These are phyloP conservation scores for Epizoanthus rinbou DNA, from an alignment of 92 coral and sea anemone genomes.

Conservation along the genomic window DNA sequence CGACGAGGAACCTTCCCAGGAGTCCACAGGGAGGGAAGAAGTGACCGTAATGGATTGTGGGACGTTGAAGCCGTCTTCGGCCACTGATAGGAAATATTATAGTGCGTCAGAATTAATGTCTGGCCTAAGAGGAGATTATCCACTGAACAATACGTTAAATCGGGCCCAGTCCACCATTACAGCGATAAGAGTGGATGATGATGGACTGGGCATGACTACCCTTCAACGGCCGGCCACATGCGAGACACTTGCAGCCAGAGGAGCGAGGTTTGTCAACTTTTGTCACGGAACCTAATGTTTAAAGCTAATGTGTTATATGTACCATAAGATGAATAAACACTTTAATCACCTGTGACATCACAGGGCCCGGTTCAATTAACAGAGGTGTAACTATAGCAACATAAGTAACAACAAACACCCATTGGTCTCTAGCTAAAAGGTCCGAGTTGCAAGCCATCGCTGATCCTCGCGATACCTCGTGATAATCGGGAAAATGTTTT, in stretches of 20 bases:
- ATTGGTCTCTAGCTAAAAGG: too few relatives aligned
- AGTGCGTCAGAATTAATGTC: conserved; percentile 36
- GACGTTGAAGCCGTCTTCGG: conserved; percentile 28
- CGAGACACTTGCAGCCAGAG: conserved; percentile 54
- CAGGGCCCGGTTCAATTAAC: too few relatives aligned
- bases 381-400: too few relatives aligned
- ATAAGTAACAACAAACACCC: too few relatives aligned
- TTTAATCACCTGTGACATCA: too few relatives aligned
- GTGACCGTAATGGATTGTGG: conserved; percentile 23
- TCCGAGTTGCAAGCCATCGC: too few relatives aligned
- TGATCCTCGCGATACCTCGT: too few relatives aligned
- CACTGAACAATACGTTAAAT: conserved; percentile 16
- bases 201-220: conserved; percentile 55
- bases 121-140: conserved; percentile 14
- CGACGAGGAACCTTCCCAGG: conserved; percentile 57
- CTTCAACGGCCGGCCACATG: conserved; percentile 58
- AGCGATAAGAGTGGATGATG: conserved; percentile 79
- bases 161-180: conserved; percentile 88
- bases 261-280: conserved; percentile 55
- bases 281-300: not conserved
- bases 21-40: not conserved
- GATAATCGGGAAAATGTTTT: too few relatives aligned
- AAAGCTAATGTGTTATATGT: not conserved
- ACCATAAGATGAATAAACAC: not conserved
- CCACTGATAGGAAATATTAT: conserved; percentile 22